phyloP scores from a whole-genome alignment of 2,888 invertebrate species.

The Synergus japonicus region DNA sequence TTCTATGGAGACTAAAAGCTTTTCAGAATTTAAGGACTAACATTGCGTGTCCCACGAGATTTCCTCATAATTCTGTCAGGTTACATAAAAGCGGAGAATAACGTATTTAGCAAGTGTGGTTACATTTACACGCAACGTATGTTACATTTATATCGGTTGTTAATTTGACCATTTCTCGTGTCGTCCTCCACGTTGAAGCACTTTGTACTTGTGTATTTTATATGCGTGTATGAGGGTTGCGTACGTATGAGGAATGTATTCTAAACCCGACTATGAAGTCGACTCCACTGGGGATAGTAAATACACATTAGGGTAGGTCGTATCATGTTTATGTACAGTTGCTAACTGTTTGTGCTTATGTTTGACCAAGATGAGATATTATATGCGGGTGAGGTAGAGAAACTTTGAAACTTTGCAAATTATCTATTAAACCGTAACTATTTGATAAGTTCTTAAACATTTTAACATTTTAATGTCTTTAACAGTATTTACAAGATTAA shows the following conservation, averaged over 20 bases:
- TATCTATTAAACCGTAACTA: no score
- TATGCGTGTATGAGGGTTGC: neutral
- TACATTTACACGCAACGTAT: conserved; percentile 45
- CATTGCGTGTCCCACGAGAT: conserved; percentile 55
- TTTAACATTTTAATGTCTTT: no score
- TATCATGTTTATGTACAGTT: conserved; percentile 33
- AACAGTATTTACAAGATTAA: neutral
- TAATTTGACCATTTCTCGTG: conserved; percentile 43
- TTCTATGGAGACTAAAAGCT: neutral
- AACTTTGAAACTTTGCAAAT: neutral
- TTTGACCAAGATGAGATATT: conserved; percentile 30
- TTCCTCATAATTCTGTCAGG: conserved; percentile 57
- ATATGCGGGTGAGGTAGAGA: no score
- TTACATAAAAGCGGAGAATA: conserved; percentile 6
- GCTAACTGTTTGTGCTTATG: conserved; percentile 3
- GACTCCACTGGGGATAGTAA: conserved; percentile 26
- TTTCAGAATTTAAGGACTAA: neutral
- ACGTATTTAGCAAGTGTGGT: conserved; percentile 25
- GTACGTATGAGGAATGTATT: conserved; percentile 6
- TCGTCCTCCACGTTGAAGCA: conserved; percentile 40
- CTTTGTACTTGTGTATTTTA: conserved; percentile 15
- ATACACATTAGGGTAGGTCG: conserved; percentile 31
- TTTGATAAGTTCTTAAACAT: no score
- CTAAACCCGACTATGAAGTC: conserved; percentile 18
- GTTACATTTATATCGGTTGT: conserved; percentile 48